Conservation (phyloP, 2,113 vertebrate genomes). For the Festucalex cinctus region DNA sequence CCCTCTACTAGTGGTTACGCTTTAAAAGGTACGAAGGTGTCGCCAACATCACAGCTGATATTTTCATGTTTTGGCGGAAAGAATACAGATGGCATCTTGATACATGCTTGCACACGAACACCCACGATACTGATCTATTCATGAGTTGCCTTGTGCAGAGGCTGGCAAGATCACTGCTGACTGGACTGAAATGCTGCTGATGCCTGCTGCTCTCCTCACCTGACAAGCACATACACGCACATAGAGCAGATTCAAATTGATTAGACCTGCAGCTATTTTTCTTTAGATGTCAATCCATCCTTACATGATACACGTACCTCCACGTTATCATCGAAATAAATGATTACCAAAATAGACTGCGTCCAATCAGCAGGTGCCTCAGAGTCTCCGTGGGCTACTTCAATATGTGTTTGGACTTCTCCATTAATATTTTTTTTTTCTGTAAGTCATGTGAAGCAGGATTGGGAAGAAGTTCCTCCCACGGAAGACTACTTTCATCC, state of each 20-base stretch:
- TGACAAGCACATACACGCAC: slow-evolving; percentile 40
- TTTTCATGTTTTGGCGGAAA: slow-evolving; percentile 8
- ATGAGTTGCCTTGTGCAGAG: slow-evolving; percentile 46
- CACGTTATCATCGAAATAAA: slow-evolving; percentile 1
- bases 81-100: slow-evolving; percentile 28
- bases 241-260: slow-evolving; percentile 52
- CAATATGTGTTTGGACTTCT: slow-evolving; percentile 20
- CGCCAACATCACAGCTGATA: slow-evolving; percentile 27
- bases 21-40: slow-evolving; percentile 1
- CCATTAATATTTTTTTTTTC: slow-evolving; percentile 28
- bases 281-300: slow-evolving; percentile 59
- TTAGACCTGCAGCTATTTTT: slow-evolving; percentile 65
- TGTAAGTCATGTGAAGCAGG: slow-evolving; percentile 23
- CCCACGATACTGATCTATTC: slow-evolving; percentile 59
- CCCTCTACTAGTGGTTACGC: not conserved
- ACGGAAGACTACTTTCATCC: slow-evolving; percentile 28
- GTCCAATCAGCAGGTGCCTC: slow-evolving; percentile 21
- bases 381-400: slow-evolving; percentile 22
- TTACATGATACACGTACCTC: slow-evolving; percentile 43
- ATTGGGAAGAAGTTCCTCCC: slow-evolving; percentile 27
- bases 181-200: slow-evolving; percentile 67
- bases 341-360: not conserved
- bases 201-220: slow-evolving; percentile 59
- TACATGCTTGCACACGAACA: slow-evolving; percentile 18
- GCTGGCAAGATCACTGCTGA: slow-evolving; percentile 65